These are phyloP conservation scores for Lophius piscatorius DNA, from an alignment of 2,113 vertebrate genomes.

Conservation along the genomic window DNA sequence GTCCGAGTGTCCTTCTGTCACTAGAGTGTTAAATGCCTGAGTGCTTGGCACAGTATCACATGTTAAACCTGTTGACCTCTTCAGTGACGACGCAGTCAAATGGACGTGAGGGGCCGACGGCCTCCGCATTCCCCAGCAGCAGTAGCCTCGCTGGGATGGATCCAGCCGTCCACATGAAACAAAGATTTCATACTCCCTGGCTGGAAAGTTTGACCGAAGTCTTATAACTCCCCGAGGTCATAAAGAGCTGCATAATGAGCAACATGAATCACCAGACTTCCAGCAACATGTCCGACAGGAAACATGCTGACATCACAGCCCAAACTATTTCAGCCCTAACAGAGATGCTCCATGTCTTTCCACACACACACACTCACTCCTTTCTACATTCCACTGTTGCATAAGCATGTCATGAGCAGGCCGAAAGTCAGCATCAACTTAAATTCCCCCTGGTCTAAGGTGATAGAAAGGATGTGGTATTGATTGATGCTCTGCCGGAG, in stretches of 20 bases:
- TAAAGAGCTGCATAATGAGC: slow-evolving; percentile 29
- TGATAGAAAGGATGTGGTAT: slow-evolving; percentile 43
- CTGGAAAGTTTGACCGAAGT: slow-evolving; percentile 4
- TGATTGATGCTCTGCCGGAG: slow-evolving; percentile 47
- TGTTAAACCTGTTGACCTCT: slow-evolving; percentile 55
- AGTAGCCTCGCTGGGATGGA: slow-evolving; percentile 13
- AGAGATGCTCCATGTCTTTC: slow-evolving; percentile 1
- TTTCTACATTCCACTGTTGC: slow-evolving; percentile 43
- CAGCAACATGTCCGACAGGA: slow-evolving; percentile 1
- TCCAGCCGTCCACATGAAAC: slow-evolving; percentile 32
- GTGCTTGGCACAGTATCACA: slow-evolving; percentile 30
- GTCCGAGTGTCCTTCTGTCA: slow-evolving; percentile 17
- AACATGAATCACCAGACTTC: slow-evolving; percentile 9
- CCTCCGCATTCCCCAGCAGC: slow-evolving; percentile 8
- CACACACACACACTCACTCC: background rate
- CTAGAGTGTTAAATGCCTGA: slow-evolving; percentile 30
- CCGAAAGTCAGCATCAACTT: slow-evolving; percentile 52
- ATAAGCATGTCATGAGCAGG: slow-evolving; percentile 34
- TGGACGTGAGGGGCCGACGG: background rate
- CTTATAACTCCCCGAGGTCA: slow-evolving; percentile 33
- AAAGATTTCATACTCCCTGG: slow-evolving; percentile 23
- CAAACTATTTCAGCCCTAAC: slow-evolving; percentile 6
- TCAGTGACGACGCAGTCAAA: slow-evolving; percentile 37
- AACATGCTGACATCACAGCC: slow-evolving; percentile 23
- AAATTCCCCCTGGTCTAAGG: slow-evolving; percentile 22